Evolutionary conservation across 2,113 vertebrate species (phyloP), one percentile per base, ranked within the genome.

Genomic region (Thamnophis sirtalis): DNA sequence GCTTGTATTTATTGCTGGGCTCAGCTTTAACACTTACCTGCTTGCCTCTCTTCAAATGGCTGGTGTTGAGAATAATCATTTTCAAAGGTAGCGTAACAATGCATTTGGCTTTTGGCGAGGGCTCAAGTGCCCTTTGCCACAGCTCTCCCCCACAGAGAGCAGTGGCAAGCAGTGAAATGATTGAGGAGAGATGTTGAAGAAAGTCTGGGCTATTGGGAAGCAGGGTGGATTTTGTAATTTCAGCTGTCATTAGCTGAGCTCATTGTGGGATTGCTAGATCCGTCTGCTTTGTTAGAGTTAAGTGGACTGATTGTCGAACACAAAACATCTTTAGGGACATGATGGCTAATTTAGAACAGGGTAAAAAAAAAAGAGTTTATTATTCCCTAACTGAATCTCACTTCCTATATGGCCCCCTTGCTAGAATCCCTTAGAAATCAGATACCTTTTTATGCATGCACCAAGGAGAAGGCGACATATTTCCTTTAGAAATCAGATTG

Each of bases 241-340:
- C 95, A 95, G 94, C 21, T 87, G 94, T 96, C 95, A 94, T 97
- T 96, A 97, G 96, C 0, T 0, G 54, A 96, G 94, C 96, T 97
- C 93, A 85, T 95, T 96, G 95, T 91, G 93, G 95, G 93, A 90
- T 95, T 96, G 96, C 95, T 95, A 95, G 96, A 96, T 97, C 96
- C 94, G 68, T 0, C 93, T 94, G 95, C 96, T 97, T 96, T 97
- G 96, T 97, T 97, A 95, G 95, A 95, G 95, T 97, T 97, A 96
- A 96, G 96, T 95, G 96, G 95, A 95, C 96, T 96, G 96, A 96
- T 96, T 96, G 94, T 90, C 93, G 93, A 96, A 96, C 95, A 96
- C 90, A 95, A 95, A 97, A 95, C 92, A 93, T 96, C 96, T 96
- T 95, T 93, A 96, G 95, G 96, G 96, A 97, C 95, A 96, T 96